These are phyloP conservation scores for Spea multiplicata DNA, from an alignment of 2,113 vertebrate species.

Conservation along the genomic window DNA sequence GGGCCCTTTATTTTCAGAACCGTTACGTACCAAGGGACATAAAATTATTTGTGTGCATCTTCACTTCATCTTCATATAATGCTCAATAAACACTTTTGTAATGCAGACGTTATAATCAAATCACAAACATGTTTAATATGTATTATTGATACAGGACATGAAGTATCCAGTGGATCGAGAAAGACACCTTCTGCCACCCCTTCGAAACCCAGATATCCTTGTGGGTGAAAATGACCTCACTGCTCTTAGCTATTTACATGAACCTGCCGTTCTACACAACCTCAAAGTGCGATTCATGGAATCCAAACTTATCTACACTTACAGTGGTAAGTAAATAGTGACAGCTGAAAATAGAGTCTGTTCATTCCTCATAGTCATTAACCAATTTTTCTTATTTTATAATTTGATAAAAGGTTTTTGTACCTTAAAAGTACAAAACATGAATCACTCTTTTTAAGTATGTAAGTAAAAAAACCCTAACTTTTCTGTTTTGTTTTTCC, in stretches of 20 bases:
- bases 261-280: constrained; percentile 92
- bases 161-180: constrained; percentile 69
- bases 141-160: constrained; percentile 66
- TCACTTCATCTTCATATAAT: too few species aligned
- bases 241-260: constrained; percentile 94
- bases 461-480: too few species aligned
- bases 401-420: background rate
- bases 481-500: too few species aligned
- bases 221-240: constrained; percentile 98
- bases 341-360: background rate
- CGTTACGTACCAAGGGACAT: too few species aligned
- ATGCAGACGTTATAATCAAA: too few species aligned
- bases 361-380: constrained; percentile 1
- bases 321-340: constrained; percentile 78
- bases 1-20: too few species aligned
- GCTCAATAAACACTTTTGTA: too few species aligned
- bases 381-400: background rate
- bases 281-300: constrained; percentile 92
- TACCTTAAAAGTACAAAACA: too few species aligned
- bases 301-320: constrained; percentile 95
- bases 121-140: too few species aligned
- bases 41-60: too few species aligned
- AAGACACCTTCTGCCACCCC: constrained; percentile 73
- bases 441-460: too few species aligned
- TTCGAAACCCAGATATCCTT: constrained; percentile 93